These are phyloP conservation scores for Gasteruption jaculator DNA, from an alignment of 2,888 invertebrate genomes.

Conservation along the genomic window DNA sequence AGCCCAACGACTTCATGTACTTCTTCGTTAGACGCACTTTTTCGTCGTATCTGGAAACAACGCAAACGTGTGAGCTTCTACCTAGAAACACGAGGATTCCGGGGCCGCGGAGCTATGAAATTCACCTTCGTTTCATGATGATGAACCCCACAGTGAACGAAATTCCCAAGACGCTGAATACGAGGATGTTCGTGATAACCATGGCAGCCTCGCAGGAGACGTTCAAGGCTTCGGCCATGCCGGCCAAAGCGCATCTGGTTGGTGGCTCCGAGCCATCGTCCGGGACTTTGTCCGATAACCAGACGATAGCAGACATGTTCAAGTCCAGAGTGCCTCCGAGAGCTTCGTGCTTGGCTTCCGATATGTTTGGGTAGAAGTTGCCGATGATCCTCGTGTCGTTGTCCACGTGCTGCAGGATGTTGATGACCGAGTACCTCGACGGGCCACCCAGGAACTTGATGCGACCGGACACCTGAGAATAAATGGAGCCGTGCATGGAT, in stretches of 20 bases:
- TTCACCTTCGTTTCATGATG: conserved; percentile 61
- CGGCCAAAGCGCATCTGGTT: conserved; percentile 64
- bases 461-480: conserved; percentile 57
- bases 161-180: conserved; percentile 56
- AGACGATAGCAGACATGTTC: conserved; percentile 57
- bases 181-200: conserved; percentile 62
- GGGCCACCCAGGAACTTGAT: conserved; percentile 68
- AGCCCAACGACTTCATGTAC: conserved; percentile 68
- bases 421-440: conserved; percentile 61
- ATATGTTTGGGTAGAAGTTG: conserved; percentile 56
- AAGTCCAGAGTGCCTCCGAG: conserved; percentile 56
- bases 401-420: conserved; percentile 60
- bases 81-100: no score
- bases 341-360: conserved; percentile 51
- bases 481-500: no score
- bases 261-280: conserved; percentile 63
- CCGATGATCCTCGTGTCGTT: conserved; percentile 56
- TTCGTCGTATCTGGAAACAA: conserved; percentile 58
- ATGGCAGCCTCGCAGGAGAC: conserved; percentile 72
- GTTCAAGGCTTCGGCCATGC: conserved; percentile 64
- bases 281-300: conserved; percentile 63
- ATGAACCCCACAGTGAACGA: conserved; percentile 59
- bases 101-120: no score
- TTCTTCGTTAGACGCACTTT: conserved; percentile 64
- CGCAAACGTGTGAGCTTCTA: no score